Conservation (phyloP, 1,140 invertebrate genomes). For the Polyergus mexicanus region DNA sequence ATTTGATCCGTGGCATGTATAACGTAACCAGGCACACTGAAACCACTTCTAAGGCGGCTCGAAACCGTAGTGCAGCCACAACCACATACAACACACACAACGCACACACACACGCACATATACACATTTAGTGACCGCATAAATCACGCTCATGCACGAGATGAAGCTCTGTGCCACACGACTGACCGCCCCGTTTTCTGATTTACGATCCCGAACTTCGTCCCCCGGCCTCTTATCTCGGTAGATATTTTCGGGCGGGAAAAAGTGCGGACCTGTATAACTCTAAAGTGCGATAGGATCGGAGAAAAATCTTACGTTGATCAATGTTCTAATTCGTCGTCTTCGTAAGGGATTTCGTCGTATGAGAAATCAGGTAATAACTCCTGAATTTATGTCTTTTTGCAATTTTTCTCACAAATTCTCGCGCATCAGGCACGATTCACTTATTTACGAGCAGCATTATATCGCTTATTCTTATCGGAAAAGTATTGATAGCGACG, state of each 20-base stretch:
- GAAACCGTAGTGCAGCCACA: slow-evolving; percentile 42
- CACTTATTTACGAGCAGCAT: slow-evolving; percentile 39
- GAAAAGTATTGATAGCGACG: not conserved
- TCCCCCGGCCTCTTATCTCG: slow-evolving; percentile 70
- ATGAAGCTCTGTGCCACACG: slow-evolving; percentile 69
- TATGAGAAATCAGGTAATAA: slow-evolving; percentile 52
- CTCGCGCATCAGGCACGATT: slow-evolving; percentile 29
- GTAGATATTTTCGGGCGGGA: slow-evolving; percentile 69
- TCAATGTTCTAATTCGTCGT: slow-evolving; percentile 69
- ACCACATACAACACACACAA: slow-evolving; percentile 11
- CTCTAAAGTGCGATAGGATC: slow-evolving; percentile 65
- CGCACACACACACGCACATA: not conserved
- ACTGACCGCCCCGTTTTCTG: slow-evolving; percentile 76
- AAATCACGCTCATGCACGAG: slow-evolving; percentile 70
- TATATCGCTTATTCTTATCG: slow-evolving; percentile 51
- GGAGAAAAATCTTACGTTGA: slow-evolving; percentile 65
- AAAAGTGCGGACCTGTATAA: slow-evolving; percentile 67
- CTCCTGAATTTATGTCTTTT: slow-evolving; percentile 52
- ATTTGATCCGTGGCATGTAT: slow-evolving; percentile 1
- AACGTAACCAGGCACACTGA: slow-evolving; percentile 2
- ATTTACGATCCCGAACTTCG: slow-evolving; percentile 74
- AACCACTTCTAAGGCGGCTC: slow-evolving; percentile 44
- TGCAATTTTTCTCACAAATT: slow-evolving; percentile 9
- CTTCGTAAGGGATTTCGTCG: slow-evolving; percentile 48
- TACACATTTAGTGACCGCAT: slow-evolving; percentile 63